Conservation (phyloP, 2,113 vertebrate species). For the Suricata suricatta region DNA sequence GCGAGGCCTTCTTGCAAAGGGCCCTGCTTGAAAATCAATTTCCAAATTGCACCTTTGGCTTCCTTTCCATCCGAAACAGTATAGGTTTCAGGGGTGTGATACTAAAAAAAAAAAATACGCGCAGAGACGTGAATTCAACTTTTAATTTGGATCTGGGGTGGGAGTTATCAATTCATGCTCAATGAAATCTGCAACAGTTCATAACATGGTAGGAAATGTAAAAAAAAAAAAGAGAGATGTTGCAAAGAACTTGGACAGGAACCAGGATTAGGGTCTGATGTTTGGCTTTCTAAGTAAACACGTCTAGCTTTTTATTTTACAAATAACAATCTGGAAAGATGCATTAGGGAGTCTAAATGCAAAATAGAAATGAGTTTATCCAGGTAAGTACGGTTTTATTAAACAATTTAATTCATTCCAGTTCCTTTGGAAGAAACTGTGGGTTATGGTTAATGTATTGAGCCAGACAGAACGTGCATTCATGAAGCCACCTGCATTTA, state of each 20-base stretch:
- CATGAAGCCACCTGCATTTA: constrained; percentile 87
- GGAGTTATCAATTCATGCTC: constrained; percentile 65
- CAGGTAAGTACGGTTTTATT: constrained; percentile 88
- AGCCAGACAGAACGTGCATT: constrained; percentile 85
- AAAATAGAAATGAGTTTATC: constrained; percentile 87
- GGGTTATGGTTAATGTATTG: constrained; percentile 88
- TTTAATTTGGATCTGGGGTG: constrained; percentile 46
- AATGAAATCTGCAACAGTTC: constrained; percentile 68
- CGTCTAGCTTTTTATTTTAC: constrained; percentile 79
- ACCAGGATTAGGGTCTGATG: constrained; percentile 76
- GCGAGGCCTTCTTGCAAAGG: not conserved
- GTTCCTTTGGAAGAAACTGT: constrained; percentile 86
- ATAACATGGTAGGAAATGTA: constrained; percentile 57
- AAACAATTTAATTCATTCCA: constrained; percentile 90
- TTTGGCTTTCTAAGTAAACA: constrained; percentile 84
- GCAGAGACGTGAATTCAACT: not conserved
- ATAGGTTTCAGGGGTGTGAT: not conserved
- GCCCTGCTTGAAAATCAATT: constrained; percentile 42
- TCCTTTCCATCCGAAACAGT: constrained; percentile 27
- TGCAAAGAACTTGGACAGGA: constrained; percentile 63
- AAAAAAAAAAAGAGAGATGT: constrained; percentile 19
- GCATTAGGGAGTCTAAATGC: constrained; percentile 80
- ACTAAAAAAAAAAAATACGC: constrained; percentile 48
- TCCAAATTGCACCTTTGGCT: not conserved
- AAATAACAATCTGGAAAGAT: constrained; percentile 83